phyloP scores from a whole-genome alignment of 1,140 invertebrate species.

The Scaptomyza hsui region DNA sequence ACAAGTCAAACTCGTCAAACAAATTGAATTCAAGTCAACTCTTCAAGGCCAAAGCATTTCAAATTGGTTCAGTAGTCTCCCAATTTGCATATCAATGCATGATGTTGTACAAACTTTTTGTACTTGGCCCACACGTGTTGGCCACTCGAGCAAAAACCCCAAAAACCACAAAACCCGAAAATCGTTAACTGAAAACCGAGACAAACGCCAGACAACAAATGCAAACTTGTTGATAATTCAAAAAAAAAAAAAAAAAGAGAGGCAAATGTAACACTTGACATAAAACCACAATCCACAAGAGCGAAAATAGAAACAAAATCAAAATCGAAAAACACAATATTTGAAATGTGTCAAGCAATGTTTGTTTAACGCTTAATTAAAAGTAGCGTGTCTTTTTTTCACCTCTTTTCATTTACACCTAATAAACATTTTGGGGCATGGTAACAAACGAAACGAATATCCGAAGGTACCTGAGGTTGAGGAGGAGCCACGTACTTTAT shows the following conservation, averaged over 20 bases:
- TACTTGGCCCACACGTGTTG: constrained; percentile 54
- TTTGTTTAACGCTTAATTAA: constrained; percentile 61
- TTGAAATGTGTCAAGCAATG: constrained; percentile 54
- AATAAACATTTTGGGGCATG: constrained; percentile 48
- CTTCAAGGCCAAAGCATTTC: constrained; percentile 73
- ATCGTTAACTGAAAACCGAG: not conserved
- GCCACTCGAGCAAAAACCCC: constrained; percentile 17
- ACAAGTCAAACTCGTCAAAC: constrained; percentile 29
- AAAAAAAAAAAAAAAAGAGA: constrained; percentile 11
- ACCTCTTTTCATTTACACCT: constrained; percentile 2
- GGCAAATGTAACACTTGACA: constrained; percentile 46
- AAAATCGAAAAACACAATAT: constrained; percentile 6
- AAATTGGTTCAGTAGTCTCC: constrained; percentile 57
- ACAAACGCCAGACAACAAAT: constrained; percentile 24
- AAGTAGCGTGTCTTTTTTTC: constrained; percentile 42
- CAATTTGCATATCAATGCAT: constrained; percentile 70
- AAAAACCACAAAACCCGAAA: constrained; percentile 16
- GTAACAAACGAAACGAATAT: constrained; percentile 40
- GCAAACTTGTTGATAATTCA: constrained; percentile 21
- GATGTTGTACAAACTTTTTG: constrained; percentile 40
- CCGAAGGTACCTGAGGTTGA: constrained; percentile 42
- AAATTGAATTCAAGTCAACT: constrained; percentile 43
- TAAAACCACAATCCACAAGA: constrained; percentile 14
- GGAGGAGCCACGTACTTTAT: constrained; percentile 31
- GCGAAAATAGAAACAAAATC: not conserved